Conservation (phyloP, 2,113 vertebrate species). For the Scomber scombrus region DNA sequence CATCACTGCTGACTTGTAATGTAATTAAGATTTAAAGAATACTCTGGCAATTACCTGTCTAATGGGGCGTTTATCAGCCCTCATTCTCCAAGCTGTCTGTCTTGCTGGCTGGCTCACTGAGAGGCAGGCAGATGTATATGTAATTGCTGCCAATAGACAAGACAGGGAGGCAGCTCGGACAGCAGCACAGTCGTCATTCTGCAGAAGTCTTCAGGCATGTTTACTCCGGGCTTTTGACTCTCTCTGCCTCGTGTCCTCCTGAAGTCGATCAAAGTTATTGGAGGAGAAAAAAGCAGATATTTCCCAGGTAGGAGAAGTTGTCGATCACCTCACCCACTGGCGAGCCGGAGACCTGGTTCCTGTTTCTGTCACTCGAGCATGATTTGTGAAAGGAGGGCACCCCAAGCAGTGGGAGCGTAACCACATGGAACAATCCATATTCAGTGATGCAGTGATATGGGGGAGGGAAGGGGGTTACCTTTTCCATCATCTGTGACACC, state of each 20-base stretch:
- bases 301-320: conserved; percentile 37
- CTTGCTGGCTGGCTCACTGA: conserved; percentile 69
- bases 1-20: conserved; percentile 81
- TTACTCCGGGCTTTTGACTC: neutral
- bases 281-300: conserved; percentile 35
- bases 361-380: conserved; percentile 63
- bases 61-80: conserved; percentile 83
- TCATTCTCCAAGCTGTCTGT: conserved; percentile 79
- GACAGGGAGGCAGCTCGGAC: conserved; percentile 23
- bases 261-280: conserved; percentile 34
- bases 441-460: conserved; percentile 63
- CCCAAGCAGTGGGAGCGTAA: conserved; percentile 46
- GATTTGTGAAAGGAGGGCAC: conserved; percentile 55
- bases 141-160: conserved; percentile 59
- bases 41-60: conserved; percentile 84
- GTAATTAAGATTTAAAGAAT: conserved; percentile 87
- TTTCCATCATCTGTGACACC: conserved; percentile 71
- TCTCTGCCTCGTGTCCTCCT: neutral
- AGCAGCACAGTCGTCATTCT: conserved; percentile 28
- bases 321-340: conserved; percentile 36
- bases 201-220: conserved; percentile 4
- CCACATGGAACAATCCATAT: conserved; percentile 74
- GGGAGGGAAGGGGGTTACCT: conserved; percentile 44
- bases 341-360: conserved; percentile 19
- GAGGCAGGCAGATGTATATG: conserved; percentile 65